phyloP scores from a whole-genome alignment of 2,888 invertebrate species.

The Bimastos eiseni region DNA sequence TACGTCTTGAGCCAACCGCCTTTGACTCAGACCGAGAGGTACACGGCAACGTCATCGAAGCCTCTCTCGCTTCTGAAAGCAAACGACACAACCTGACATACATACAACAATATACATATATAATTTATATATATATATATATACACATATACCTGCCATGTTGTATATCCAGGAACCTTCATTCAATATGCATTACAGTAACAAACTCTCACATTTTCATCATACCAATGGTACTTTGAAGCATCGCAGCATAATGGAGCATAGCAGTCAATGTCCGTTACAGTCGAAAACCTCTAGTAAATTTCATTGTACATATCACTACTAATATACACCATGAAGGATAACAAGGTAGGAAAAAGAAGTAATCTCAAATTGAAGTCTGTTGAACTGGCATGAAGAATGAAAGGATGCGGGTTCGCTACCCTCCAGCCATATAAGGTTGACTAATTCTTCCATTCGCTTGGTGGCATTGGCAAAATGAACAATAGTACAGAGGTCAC shows the following conservation, averaged over 20 bases:
- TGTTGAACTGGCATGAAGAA: too few relatives aligned
- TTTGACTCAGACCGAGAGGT: background rate
- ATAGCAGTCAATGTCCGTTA: too few relatives aligned
- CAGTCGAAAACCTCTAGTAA: too few relatives aligned
- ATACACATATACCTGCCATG: too few relatives aligned
- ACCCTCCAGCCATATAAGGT: too few relatives aligned
- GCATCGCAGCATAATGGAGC: too few relatives aligned
- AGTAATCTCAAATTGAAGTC: background rate
- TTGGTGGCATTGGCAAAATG: too few relatives aligned
- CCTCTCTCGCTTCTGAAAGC: background rate
- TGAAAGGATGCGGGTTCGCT: too few relatives aligned
- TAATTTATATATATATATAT: too few relatives aligned
- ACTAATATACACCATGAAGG: background rate
- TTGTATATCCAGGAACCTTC: background rate
- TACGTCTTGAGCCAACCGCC: constrained; percentile 71
- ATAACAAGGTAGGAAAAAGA: background rate
- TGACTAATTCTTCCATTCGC: too few relatives aligned
- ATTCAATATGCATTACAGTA: background rate
- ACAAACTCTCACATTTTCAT: background rate
- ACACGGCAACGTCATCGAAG: background rate
- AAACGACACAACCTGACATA: background rate
- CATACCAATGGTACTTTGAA: background rate
- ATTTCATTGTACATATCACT: background rate
- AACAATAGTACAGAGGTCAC: too few relatives aligned
- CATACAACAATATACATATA: too few relatives aligned